Evolutionary conservation across 1,140 invertebrate genomes (phyloP), one percentile per base, ranked within the genome.

Genomic region (Chlorops oryzae): DNA sequence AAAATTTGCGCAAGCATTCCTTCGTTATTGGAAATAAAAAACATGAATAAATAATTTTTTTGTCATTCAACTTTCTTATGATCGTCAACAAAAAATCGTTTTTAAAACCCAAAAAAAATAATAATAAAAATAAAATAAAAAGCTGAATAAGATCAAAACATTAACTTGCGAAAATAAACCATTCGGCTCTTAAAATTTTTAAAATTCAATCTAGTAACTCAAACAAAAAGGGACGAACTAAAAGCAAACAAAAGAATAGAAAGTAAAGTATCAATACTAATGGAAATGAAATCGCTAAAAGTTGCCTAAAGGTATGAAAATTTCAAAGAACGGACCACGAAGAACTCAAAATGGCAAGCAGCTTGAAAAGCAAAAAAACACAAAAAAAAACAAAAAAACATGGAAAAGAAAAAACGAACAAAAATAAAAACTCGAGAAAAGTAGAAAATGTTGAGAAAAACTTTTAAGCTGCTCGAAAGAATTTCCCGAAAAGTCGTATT

Each of bases 191-290:
- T n/a, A n/a, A n/a, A n/a, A n/a, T n/a, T n/a, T 50, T 50, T 50
- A 50, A 50, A 50, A 50, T 50, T 50, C 49, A 50, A 50, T 50
- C 34, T 50, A 35, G 13, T 17, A 50, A 50, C 41, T 50, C 43
- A 50, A 50, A 50, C 49, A 50, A 50, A 50, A 46, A 32, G 13
- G 24, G 18, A 34, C 22, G 38, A 40, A 40, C 17, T 40, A 40
- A 3, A 40, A 40, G 3, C 38, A 40, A 3, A 18, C 5, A 40
- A 3, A 40, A 40, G 22, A 40, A 21, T 40, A 21, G 22, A 17
- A 12, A 38, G 6, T 13, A 38, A 38, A 40, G 12, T 2, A 40
- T 20, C 5, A 40, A 12, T 40, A 5, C 20, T 20, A 3, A 40
- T 20, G 38, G 38, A 15, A 40, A 40, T 15, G 28, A 47, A 37